Evolutionary conservation across 2,888 invertebrate species (phyloP).

Genomic region (Sarcophaga subvicina): DNA sequence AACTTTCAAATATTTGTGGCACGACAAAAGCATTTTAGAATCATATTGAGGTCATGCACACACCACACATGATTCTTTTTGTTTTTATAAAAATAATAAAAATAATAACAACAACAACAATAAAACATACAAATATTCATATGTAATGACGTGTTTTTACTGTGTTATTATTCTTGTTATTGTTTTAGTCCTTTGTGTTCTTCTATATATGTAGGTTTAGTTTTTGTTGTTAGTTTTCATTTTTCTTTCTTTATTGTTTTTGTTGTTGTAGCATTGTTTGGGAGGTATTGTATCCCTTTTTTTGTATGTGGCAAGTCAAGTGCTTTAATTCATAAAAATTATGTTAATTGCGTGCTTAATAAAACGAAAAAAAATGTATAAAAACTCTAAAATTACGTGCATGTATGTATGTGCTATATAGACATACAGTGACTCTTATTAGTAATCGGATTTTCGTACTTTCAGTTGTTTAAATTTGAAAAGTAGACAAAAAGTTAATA

Average conservation of each 20-base stretch:
- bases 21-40: conserved; percentile 13
- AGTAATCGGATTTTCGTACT: neutral
- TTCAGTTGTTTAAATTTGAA: neutral
- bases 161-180: conserved; percentile 15
- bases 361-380: conserved; percentile 29
- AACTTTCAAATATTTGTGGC: too few relatives aligned
- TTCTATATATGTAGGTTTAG: neutral
- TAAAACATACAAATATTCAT: conserved; percentile 28
- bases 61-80: conserved; percentile 45
- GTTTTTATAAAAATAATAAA: conserved; percentile 10
- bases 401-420: neutral
- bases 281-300: conserved; percentile 1
- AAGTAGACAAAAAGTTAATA: too few relatives aligned
- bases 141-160: conserved; percentile 45
- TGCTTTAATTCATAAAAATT: conserved; percentile 60
- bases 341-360: conserved; percentile 63
- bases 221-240: conserved; percentile 31
- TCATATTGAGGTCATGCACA: conserved; percentile 60
- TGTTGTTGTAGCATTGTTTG: conserved; percentile 13
- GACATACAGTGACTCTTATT: neutral
- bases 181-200: neutral
- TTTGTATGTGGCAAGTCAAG: conserved; percentile 45
- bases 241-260: conserved; percentile 10
- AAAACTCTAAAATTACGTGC: conserved; percentile 41
- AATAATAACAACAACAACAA: too few relatives aligned